Evolutionary conservation across 1,140 invertebrate genomes (phyloP), one percentile per base, ranked within the genome.

Genomic region (Cydia pomonella): DNA sequence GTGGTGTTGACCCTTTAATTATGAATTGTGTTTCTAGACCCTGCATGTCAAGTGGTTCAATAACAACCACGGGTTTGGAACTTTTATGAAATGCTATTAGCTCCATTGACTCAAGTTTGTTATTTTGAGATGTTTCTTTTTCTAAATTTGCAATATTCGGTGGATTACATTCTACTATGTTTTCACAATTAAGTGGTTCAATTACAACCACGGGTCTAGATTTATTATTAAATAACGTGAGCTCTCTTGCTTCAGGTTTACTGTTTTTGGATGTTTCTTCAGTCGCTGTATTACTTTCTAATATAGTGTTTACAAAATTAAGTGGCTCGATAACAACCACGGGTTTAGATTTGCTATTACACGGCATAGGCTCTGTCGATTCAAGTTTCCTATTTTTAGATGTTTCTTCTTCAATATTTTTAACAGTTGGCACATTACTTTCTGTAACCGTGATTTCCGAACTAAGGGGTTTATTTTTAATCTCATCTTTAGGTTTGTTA

Each of bases 281-380:
- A n/a, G 18, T 21, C 23, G 6, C 5, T 50, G n/a, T 21, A 59
- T 21, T 21, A 59, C 18, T 23, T 18, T 21, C 0, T 21, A 4
- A 10, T 12, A n/a, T 23, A 7, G 18, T 59, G 6, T 13, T n/a
- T 44, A 4, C 41, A 53, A 18, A 53, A 18, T 59, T 59, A n/a
- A 69, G 64, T 18, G 64, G 64, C 41, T 69, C 33, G 16, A 69
- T 69, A n/a, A 38, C 64, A 33, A 69, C 29, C 16, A 69, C 64
- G 16, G 29, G 27, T 38, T n/a, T 21, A n/a, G 29, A n/a, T 33
- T 18, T 38, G 41, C 29, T 41, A 38, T 38, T 6, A 23, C 10
- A 38, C 10, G 53, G 47, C 4, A 50, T n/a, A 50, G 16, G 21
- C 53, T 59, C 53, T 10, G 18, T 23, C 7, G 53, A 59, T 59